Evolutionary conservation across 2,113 vertebrate species (phyloP).

Genomic region (Dendropsophus ebraccatus): DNA sequence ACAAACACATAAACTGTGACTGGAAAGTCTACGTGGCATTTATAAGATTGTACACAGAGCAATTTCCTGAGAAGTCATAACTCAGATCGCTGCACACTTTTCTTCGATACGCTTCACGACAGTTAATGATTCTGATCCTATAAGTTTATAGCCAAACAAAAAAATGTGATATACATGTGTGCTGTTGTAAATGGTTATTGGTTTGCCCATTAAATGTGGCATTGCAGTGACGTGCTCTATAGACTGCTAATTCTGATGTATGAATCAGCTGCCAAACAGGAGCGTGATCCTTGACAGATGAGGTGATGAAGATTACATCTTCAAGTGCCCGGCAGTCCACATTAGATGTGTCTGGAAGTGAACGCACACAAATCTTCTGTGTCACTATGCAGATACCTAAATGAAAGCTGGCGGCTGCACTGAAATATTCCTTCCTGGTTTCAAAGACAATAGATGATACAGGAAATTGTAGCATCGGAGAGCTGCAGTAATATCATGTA

Average conservation of each 20-base stretch:
- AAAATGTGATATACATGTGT: constrained; percentile 14
- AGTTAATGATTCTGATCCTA: constrained; percentile 54
- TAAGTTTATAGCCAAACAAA: constrained; percentile 48
- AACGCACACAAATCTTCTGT: constrained; percentile 40
- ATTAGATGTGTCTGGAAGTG: constrained; percentile 26
- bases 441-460: neutral
- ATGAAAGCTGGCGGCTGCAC: neutral
- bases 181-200: constrained; percentile 30
- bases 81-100: constrained; percentile 27
- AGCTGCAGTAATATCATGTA: neutral
- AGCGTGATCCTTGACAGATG: constrained; percentile 34
- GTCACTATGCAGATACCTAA: constrained; percentile 6
- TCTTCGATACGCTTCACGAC: constrained; percentile 29
- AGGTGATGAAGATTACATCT: constrained; percentile 49
- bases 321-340: neutral
- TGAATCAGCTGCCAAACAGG: constrained; percentile 8
- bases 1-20: constrained; percentile 14
- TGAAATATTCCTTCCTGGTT: neutral
- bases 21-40: neutral
- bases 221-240: constrained; percentile 31
- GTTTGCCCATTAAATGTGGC: constrained; percentile 43
- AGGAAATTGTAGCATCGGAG: neutral
- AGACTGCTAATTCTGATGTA: constrained; percentile 45
- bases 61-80: constrained; percentile 51
- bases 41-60: constrained; percentile 46